These are phyloP conservation scores for Rafetus swinhoei DNA, from an alignment of 2,113 vertebrate species.

Conservation along the genomic window DNA sequence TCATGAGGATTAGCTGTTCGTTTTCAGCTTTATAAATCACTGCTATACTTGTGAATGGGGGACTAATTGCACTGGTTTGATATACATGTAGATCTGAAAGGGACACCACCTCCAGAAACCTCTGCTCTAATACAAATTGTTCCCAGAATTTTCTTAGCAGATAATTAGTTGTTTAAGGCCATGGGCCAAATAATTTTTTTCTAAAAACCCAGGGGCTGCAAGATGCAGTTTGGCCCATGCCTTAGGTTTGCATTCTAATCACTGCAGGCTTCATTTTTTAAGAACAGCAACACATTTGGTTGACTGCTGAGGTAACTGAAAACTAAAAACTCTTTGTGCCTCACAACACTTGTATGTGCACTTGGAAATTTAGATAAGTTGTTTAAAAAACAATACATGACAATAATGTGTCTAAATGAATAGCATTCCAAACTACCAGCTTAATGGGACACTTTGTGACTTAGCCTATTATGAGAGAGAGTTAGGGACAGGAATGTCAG, in stretches of 20 bases:
- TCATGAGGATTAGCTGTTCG: neutral
- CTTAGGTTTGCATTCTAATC: neutral
- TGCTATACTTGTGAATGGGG: neutral
- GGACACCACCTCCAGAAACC: neutral
- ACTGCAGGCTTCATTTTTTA: neutral
- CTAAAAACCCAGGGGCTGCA: neutral
- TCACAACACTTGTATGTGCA: neutral
- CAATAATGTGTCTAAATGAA: too few relatives aligned
- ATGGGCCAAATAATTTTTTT: too few relatives aligned
- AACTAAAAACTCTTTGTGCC: neutral
- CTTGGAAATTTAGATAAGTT: neutral
- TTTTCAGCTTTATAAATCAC: neutral
- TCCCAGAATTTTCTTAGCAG: rapidly evolving
- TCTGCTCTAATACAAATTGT: neutral
- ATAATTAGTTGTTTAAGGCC: neutral
- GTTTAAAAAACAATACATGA: too few relatives aligned
- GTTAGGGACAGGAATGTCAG: neutral
- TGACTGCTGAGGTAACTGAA: neutral
- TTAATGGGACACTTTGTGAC: neutral
- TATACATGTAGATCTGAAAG: neutral
- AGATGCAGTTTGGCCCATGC: neutral
- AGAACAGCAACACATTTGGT: neutral
- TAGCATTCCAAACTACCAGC: neutral
- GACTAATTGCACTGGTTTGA: neutral
- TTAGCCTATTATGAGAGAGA: neutral